Percentiles rank a stretch among this genome's conserved stretches.
phyloP scores from a whole-genome alignment of 2,113 vertebrate species.

The Hystrix cristata region DNA sequence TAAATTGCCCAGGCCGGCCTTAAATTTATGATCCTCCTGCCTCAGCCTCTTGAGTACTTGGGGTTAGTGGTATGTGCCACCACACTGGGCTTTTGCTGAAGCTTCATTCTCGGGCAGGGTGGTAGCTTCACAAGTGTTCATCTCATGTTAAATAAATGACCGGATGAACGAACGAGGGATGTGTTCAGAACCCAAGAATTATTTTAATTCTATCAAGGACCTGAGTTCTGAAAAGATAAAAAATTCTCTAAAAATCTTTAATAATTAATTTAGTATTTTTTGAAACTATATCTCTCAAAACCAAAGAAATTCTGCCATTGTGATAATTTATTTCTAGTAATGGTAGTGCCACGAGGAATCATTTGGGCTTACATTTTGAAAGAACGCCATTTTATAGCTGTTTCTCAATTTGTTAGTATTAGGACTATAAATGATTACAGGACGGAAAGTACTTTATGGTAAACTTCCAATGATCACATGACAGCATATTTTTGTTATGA shows the following conservation, averaged over 20 bases:
- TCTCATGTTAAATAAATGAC: neutral
- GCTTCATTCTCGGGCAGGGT: neutral
- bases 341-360: constrained; percentile 10
- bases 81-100: neutral
- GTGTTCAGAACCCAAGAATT: constrained; percentile 7
- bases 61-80: neutral
- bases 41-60: neutral
- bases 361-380: constrained; percentile 42
- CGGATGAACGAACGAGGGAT: neutral
- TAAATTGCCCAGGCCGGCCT: neutral
- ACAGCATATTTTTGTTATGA: constrained; percentile 17
- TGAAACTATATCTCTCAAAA: neutral
- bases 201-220: neutral
- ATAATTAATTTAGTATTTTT: neutral
- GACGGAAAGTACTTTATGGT: constrained; percentile 41
- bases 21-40: neutral
- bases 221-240: constrained; percentile 36
- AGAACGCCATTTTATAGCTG: neutral
- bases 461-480: constrained; percentile 29
- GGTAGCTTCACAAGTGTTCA: neutral
- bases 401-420: constrained; percentile 40
- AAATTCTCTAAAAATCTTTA: neutral
- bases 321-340: constrained; percentile 4
- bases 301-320: constrained; percentile 17
- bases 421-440: neutral